These are phyloP conservation scores for Etheostoma perlongum DNA, from an alignment of 2,797 vertebrate species.

Conservation along the genomic window DNA sequence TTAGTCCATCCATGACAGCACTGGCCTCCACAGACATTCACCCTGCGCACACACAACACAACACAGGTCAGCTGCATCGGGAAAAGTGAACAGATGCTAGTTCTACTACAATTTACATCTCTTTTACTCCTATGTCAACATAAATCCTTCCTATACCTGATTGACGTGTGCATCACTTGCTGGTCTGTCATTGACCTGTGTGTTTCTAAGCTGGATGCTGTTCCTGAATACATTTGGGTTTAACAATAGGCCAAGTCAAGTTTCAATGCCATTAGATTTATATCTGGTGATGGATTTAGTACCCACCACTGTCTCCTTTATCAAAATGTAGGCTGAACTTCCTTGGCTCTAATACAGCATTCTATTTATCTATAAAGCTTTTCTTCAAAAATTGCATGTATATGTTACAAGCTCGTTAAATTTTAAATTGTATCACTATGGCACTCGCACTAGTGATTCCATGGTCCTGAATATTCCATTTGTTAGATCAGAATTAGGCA, in stretches of 20 bases:
- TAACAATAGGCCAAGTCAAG: neutral
- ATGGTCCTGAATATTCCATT: no score
- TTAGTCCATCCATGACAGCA: conserved; percentile 97
- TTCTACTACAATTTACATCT: conserved; percentile 1
- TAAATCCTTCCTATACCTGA: neutral
- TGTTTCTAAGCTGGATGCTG: neutral
- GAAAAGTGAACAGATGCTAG: neutral
- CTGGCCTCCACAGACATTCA: conserved; percentile 96
- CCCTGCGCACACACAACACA: conserved; percentile 84
- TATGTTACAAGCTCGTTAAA: no score
- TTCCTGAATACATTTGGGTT: neutral
- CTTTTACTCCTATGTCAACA: conserved; percentile 3
- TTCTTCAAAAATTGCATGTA: no score
- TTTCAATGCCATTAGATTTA: neutral
- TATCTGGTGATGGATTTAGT: no score
- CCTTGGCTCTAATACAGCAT: no score
- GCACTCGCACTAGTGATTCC: no score
- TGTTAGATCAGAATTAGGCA: no score
- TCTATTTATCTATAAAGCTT: no score
- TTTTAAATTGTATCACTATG: no score
- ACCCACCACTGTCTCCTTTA: no score
- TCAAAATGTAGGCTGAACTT: no score
- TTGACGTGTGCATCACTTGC: neutral
- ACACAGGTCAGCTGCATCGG: neutral
- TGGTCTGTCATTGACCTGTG: neutral